phyloP scores from a whole-genome alignment of 1,140 invertebrate species.

The Hyles vespertilio region DNA sequence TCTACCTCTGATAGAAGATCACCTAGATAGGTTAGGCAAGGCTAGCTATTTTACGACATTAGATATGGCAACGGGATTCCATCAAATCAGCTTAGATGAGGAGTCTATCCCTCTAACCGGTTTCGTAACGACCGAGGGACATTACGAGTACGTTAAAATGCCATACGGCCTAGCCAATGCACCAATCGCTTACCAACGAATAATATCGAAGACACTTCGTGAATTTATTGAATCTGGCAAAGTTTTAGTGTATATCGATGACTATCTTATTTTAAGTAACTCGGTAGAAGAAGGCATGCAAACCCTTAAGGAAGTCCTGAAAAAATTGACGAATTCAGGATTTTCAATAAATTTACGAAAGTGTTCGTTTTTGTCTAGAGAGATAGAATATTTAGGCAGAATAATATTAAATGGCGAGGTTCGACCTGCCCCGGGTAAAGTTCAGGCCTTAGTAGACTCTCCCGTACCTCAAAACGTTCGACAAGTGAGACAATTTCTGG shows the following conservation, averaged over 20 bases:
- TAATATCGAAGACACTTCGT: no score
- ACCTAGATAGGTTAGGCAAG: background rate
- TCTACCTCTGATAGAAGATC: background rate
- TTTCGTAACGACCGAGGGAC: no score
- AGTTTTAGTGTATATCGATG: no score
- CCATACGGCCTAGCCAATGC: no score
- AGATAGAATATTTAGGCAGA: slow-evolving; percentile 35
- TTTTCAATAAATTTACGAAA: slow-evolving; percentile 40
- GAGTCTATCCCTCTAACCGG: no score
- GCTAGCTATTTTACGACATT: background rate
- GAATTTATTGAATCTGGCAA: no score
- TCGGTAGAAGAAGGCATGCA: slow-evolving; percentile 15
- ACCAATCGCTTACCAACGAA: no score
- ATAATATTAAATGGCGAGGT: slow-evolving; percentile 34
- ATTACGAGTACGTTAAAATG: no score
- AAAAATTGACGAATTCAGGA: slow-evolving; percentile 19
- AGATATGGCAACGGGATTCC: background rate
- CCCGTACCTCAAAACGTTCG: slow-evolving; percentile 36
- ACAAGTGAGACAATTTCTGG: slow-evolving; percentile 42
- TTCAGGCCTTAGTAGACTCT: slow-evolving; percentile 42
- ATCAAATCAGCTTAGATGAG: slow-evolving; percentile 47
- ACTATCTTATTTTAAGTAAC: slow-evolving; percentile 21
- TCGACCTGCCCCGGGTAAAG: slow-evolving; percentile 37
- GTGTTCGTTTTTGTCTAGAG: slow-evolving; percentile 31
- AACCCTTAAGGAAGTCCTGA: slow-evolving; percentile 20